phyloP scores from a whole-genome alignment of 2,888 invertebrate genomes.

The Trichopoda pennipes region DNA sequence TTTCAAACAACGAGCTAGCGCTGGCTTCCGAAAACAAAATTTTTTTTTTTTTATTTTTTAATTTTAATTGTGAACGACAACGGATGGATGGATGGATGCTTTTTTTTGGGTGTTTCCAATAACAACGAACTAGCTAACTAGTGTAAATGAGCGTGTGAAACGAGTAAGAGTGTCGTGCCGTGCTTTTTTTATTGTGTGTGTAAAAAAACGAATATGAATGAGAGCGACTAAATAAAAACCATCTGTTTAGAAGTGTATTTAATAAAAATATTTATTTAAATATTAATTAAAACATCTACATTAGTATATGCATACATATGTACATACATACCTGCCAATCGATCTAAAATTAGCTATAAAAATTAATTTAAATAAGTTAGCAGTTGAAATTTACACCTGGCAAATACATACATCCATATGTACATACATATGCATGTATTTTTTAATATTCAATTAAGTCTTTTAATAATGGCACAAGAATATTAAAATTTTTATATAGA shows the following conservation, averaged over 20 bases:
- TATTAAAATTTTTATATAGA: not conserved
- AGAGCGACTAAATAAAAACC: not conserved
- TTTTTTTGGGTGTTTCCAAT: constrained; percentile 54
- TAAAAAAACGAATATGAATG: not conserved
- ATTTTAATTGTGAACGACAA: constrained; percentile 45
- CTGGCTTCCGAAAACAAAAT: constrained; percentile 48
- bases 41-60: constrained; percentile 14
- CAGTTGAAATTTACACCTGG: not conserved
- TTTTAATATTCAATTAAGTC: not conserved
- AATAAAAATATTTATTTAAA: constrained; percentile 12
- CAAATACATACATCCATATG: not conserved
- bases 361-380: no score
- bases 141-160: constrained; percentile 50
- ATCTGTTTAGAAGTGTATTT: constrained; percentile 29
- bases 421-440: no score
- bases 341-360: no score
- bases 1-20: constrained; percentile 36
- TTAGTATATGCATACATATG: not conserved
- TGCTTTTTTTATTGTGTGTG: not conserved
- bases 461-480: not conserved
- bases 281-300: not conserved
- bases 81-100: constrained; percentile 63
- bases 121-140: constrained; percentile 42
- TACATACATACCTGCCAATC: no score
- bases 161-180: constrained; percentile 30